Percentiles rank a stretch among this genome's conserved stretches.
These are phyloP conservation scores for Hirundichthys speculiger DNA, from an alignment of 2,113 vertebrate species.

Conservation along the genomic window DNA sequence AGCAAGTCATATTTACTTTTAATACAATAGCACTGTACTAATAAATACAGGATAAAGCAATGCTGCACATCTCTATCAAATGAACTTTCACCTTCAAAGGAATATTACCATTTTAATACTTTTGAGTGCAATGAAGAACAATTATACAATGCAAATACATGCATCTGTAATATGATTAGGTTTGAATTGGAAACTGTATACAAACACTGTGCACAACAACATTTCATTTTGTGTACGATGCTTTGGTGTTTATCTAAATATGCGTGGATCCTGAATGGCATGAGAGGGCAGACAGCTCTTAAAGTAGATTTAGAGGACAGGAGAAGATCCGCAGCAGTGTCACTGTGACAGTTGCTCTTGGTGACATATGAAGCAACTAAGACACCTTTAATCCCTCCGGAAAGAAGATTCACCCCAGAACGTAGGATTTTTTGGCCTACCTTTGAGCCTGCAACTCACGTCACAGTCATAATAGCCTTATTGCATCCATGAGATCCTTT, in stretches of 20 bases:
- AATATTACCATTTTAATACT: neutral
- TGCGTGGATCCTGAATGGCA: neutral
- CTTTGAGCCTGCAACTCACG: conserved; percentile 20
- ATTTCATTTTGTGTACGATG: neutral
- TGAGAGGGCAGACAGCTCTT: conserved; percentile 7
- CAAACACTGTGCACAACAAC: neutral
- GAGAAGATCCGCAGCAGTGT: neutral
- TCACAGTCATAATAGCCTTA: conserved; percentile 33
- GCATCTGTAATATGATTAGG: neutral
- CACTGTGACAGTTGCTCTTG: conserved; percentile 4
- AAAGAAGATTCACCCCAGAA: conserved; percentile 45
- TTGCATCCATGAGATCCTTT: neutral
- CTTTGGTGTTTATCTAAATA: neutral
- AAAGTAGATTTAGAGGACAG: conserved; percentile 45
- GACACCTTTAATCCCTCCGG: conserved; percentile 46
- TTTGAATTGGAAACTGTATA: neutral
- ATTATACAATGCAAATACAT: neutral
- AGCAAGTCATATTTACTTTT: neutral
- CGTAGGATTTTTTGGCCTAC: conserved; percentile 18
- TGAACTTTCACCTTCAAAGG: neutral
- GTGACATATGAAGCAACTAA: conserved; percentile 36
- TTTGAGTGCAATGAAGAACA: neutral
- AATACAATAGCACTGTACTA: neutral
- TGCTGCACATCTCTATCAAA: neutral
- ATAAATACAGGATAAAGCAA: neutral